Base-by-base conservation (phyloP, 2,888 invertebrate genomes). In the Allolobophora icterica region DNA sequence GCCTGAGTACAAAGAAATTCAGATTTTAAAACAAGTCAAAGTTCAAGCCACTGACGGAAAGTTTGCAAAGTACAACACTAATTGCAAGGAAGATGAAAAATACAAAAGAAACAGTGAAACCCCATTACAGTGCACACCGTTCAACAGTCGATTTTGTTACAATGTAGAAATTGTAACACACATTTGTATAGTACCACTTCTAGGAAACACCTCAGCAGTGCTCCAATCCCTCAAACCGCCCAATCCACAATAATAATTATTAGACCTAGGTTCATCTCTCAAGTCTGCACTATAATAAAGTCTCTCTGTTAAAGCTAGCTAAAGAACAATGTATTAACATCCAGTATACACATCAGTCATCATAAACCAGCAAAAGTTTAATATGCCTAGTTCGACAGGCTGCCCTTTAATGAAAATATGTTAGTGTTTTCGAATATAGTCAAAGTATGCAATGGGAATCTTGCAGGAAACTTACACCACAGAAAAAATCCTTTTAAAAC, bases 1-100 rank as follows among this genome's bases (percentile, higher is more conserved):
- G 71, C 71, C n/a, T n/a, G 71, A 71, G 71, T 71, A 71, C 71
- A 71, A 71, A 71, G 71, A 71, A 71, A 71, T n/a, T 71, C 71
- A 71, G 71, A 71, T 71, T 71, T 71, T n/a, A 6, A 71, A 71
- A 71, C 71, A 71, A 71, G 11, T 71, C 71, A 71, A 71, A 71
- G 71, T 71, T 71, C 71, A 71, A 30, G n/a, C 11, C 30, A 71
- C 71, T 71, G 71, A 71, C 71, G 8, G 71, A 71, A 71, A 71
- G 71, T 71, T 71, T 71, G n/a, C n/a, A 71, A 11, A 71, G 71
- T 13, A 71, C 71, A 71, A 71, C 71, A 71, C n/a, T 71, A n/a
- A 71, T 71, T 71, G 71, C 71, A 71, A n/a, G n/a, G n/a, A 71
- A 71, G 71, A 71, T 71, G 30, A n/a, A 71, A 71, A 71, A 71